phyloP scores from a whole-genome alignment of 2,113 vertebrate genomes.

The Halichoerus grypus region DNA sequence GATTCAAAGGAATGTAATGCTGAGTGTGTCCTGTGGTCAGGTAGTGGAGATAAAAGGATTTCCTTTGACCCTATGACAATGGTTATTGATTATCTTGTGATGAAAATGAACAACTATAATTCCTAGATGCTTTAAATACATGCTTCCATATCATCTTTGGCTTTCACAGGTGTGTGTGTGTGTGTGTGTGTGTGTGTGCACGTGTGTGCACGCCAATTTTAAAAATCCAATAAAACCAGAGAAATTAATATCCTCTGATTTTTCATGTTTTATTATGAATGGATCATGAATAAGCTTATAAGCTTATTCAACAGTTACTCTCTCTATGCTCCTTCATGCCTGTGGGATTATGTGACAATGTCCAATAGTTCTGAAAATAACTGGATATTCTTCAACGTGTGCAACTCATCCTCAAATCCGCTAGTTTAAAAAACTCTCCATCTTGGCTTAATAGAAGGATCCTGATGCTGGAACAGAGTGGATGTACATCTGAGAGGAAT shows the following conservation, averaged over 20 bases:
- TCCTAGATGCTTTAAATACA: conserved; percentile 45
- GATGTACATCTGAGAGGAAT: background rate
- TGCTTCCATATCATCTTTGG: background rate
- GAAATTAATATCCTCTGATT: conserved; percentile 7
- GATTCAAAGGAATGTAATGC: conserved; percentile 71
- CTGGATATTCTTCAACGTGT: background rate
- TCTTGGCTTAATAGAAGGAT: background rate
- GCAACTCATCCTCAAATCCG: conserved; percentile 9
- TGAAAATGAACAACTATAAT: conserved; percentile 67
- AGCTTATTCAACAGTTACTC: background rate
- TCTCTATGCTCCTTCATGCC: background rate
- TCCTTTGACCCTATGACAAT: conserved; percentile 73
- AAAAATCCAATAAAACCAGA: conserved; percentile 10
- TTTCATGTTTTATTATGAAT: background rate
- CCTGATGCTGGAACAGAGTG: background rate
- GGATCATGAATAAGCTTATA: background rate
- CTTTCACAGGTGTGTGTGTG: background rate
- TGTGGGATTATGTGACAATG: background rate
- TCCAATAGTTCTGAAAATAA: background rate
- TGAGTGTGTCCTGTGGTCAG: conserved; percentile 57
- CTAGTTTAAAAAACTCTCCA: background rate
- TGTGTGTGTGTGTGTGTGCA: background rate
- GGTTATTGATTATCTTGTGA: conserved; percentile 77
- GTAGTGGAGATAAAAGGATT: conserved; percentile 63
- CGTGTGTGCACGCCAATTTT: background rate